Base-by-base conservation (phyloP, 2,113 vertebrate genomes). In the Nannospalax galili region DNA sequence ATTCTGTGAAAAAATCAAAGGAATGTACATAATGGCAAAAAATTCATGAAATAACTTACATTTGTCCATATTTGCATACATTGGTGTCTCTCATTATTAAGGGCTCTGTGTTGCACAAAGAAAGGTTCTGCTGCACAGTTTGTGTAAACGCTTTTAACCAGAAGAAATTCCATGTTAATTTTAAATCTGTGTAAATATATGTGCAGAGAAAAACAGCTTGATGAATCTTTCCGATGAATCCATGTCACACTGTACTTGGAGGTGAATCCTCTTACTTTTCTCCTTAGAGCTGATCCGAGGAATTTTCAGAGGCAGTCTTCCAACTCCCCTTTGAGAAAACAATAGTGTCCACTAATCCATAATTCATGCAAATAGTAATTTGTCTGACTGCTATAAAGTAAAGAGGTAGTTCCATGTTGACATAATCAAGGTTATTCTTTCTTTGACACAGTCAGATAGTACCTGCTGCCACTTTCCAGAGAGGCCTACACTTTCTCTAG, bases 1-100 rank as follows among this genome's bases (percentile, higher is more conserved):
- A 84, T 94, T 91, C 7, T 69, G 8, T 96, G 62, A 86, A 84
- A 95, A 79, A 88, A 69, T 2, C 74, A 40, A 80, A 72, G 45
- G 5, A 90, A 48, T 82, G 45, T 87, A 28, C 7, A 58, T 79
- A 40, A 62, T 48, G 52, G 11, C 10, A 14, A 78, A 74, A 58
- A 77, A 72, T 45, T 40, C 35, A 78, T 74, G 72, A 74, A 88
- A 92, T 93, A 60, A n/a, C 22, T 78, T 26, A 72, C 15, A 20
- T 48, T 90, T 90, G 37, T 69, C 67, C 86, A 1, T 69, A 60
- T 80, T 62, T 92, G 3, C 26, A 32, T 91, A 40, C 77, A 14
- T 88, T 70, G 30, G 62, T 14, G 32, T 88, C 1, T 67, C 16
- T 88, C 20, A 88, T 35, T 70, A 30, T 77, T 1, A 35, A 85